Evolutionary conservation across 2,113 vertebrate species (phyloP).

Genomic region (Pseudorasbora parva): DNA sequence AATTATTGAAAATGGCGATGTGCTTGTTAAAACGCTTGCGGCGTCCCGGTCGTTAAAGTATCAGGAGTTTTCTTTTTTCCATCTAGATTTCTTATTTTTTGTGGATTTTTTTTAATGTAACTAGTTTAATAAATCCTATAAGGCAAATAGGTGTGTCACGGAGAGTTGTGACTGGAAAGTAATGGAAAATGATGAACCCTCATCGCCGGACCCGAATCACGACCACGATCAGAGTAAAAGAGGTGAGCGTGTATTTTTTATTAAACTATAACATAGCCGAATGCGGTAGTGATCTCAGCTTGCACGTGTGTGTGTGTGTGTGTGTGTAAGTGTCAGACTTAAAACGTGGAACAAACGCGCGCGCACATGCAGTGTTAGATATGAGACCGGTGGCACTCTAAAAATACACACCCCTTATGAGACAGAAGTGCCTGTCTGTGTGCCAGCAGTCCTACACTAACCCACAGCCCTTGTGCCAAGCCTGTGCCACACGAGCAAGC

Average conservation of each 20-base stretch:
- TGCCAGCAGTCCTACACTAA: conserved; percentile 21
- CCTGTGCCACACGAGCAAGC: not conserved
- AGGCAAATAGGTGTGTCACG: conserved; percentile 22
- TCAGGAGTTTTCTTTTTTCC: conserved; percentile 56
- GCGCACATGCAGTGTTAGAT: not conserved
- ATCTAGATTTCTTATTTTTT: not conserved
- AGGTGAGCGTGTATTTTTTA: conserved; percentile 63
- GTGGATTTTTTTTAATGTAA: not conserved
- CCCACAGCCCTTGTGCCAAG: conserved; percentile 1
- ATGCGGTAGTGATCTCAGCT: not conserved
- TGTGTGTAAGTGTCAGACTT: not conserved
- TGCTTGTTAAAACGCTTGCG: conserved; percentile 70
- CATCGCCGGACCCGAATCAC: conserved; percentile 55
- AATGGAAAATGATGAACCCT: conserved; percentile 77
- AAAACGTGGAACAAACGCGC: not conserved
- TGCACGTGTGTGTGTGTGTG: not conserved
- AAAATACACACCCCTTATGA: conserved; percentile 34
- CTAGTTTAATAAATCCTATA: not conserved
- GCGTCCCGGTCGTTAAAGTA: conserved; percentile 68
- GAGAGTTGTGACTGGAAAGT: conserved; percentile 61
- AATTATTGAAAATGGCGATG: conserved; percentile 63
- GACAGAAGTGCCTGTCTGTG: conserved; percentile 10
- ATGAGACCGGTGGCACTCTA: conserved; percentile 24
- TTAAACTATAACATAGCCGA: not conserved
- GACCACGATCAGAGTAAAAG: conserved; percentile 61